phyloP scores from a whole-genome alignment of 1,140 invertebrate genomes.

The Drosophila nigrodunni region DNA sequence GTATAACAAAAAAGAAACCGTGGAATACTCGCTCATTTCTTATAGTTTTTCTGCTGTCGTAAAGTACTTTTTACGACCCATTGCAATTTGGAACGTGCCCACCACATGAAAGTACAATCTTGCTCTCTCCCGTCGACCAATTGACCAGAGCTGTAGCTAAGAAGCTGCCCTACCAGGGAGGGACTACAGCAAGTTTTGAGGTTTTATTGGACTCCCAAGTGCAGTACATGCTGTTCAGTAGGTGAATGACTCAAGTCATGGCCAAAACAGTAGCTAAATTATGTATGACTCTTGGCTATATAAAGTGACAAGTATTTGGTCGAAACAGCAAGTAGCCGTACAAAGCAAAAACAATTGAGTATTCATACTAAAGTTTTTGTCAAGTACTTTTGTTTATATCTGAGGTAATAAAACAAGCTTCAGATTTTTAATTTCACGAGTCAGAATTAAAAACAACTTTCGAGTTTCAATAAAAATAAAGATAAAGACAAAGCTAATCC shows the following conservation, averaged over 20 bases:
- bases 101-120: slow-evolving; percentile 41
- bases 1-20: neutral
- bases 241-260: slow-evolving; percentile 13
- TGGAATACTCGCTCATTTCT: neutral
- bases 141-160: neutral
- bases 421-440: neutral
- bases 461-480: neutral
- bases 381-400: no score
- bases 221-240: slow-evolving; percentile 2
- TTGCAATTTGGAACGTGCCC: slow-evolving; percentile 47
- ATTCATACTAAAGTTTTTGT: no score
- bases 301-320: neutral
- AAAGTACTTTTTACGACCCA: slow-evolving; percentile 50
- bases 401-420: no score
- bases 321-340: neutral
- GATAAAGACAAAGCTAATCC: neutral
- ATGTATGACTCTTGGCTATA: neutral
- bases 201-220: slow-evolving; percentile 28
- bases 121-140: neutral
- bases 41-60: slow-evolving; percentile 37
- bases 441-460: neutral
- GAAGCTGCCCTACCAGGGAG: slow-evolving; percentile 4
- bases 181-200: neutral
- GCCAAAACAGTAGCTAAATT: slow-evolving; percentile 3
- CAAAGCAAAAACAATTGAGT: neutral